A percentile compares a stretch with the other conserved stretches of the same genome.
Conservation (phyloP, 2,113 vertebrate genomes). For the Salvelinus alpinus region DNA sequence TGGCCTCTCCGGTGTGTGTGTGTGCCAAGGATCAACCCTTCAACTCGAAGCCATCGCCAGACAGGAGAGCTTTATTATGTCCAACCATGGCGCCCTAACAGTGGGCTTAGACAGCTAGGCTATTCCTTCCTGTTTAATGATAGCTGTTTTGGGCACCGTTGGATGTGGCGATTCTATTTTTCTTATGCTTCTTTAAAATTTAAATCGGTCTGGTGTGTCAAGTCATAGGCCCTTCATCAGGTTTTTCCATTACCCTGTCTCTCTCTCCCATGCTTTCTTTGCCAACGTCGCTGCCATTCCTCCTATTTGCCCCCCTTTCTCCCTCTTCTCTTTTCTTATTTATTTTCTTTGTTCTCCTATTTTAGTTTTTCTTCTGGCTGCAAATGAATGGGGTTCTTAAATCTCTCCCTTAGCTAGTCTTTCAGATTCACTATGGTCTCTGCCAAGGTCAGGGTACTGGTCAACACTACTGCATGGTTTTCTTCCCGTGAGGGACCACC, state of each 20-base stretch:
- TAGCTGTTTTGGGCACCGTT: background rate
- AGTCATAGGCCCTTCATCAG: background rate
- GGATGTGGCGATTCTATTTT: too few relatives aligned
- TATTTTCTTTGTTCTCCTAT: background rate
- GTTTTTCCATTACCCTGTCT: background rate
- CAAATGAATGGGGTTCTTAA: background rate
- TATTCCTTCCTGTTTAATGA: background rate
- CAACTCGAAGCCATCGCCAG: background rate
- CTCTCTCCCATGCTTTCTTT: background rate
- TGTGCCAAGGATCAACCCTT: background rate
- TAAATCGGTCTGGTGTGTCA: conserved; percentile 9
- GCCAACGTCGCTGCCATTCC: background rate
- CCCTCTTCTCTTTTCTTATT: background rate
- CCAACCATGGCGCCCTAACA: background rate
- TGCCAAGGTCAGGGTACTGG: background rate
- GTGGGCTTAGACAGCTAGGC: background rate
- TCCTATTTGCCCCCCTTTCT: too few relatives aligned
- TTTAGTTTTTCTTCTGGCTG: background rate
- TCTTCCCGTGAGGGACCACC: background rate
- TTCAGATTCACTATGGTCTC: background rate
- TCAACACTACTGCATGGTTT: background rate
- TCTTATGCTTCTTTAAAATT: background rate
- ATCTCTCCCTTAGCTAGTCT: background rate
- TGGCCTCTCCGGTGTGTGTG: background rate
- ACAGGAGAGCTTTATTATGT: background rate